These are phyloP conservation scores for Antheraea mylitta DNA, from an alignment of 1,140 invertebrate species.

Conservation along the genomic window DNA sequence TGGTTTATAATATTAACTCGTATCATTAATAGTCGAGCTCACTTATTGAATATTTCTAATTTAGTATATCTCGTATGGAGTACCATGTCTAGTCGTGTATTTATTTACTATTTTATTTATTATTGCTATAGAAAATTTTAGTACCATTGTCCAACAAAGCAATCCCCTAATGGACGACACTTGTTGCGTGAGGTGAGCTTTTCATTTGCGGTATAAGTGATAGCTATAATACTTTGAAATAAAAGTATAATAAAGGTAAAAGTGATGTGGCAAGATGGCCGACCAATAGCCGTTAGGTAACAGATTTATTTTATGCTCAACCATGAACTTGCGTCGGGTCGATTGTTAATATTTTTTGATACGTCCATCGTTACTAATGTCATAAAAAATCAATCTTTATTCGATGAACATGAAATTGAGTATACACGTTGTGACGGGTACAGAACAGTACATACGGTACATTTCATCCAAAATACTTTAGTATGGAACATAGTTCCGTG, in stretches of 20 bases:
- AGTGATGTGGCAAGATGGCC: background rate
- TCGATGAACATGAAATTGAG: too few species aligned
- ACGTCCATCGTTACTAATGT: too few species aligned
- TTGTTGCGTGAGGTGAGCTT: constrained; percentile 3
- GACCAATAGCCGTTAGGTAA: background rate
- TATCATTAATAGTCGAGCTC: too few species aligned
- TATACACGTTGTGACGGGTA: too few species aligned
- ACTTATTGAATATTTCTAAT: too few species aligned
- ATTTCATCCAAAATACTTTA: too few species aligned
- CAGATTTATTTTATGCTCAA: background rate
- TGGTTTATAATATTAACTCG: too few species aligned
- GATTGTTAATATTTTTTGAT: background rate
- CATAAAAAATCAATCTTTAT: too few species aligned
- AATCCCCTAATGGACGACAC: background rate
- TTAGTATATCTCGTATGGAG: too few species aligned
- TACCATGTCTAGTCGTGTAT: background rate
- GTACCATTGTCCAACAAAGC: background rate
- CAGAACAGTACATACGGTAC: too few species aligned
- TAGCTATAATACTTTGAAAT: background rate
- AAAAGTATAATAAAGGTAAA: constrained; percentile 3
- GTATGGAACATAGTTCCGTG: too few species aligned
- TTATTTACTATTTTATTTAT: background rate
- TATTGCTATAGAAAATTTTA: background rate
- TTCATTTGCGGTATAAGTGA: background rate
- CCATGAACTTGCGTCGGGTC: background rate